Percentiles rank a stretch among this genome's conserved stretches.
phyloP scores from a whole-genome alignment of 2,113 vertebrate genomes.

The Dicrurus megarhynchus region DNA sequence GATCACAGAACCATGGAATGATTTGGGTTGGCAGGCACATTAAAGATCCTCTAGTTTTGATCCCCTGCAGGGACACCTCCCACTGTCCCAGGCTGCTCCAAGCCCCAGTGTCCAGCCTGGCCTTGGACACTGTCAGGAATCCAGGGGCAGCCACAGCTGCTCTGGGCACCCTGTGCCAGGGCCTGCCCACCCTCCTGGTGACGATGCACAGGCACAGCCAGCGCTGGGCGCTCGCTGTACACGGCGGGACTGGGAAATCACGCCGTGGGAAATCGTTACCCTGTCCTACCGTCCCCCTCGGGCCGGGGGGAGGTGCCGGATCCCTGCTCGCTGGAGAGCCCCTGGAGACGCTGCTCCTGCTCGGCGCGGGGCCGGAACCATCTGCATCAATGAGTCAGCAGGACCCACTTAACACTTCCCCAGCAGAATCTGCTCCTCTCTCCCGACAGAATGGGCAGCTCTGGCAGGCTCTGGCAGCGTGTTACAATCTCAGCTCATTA shows the following conservation, averaged over 20 bases:
- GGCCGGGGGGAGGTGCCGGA: fast-evolving
- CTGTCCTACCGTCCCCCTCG: not conserved
- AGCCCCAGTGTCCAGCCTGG: fast-evolving
- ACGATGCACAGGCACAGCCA: not conserved
- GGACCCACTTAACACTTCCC: slow-evolving; percentile 42
- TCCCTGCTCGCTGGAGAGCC: not conserved
- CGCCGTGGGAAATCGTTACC: fast-evolving
- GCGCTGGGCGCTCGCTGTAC: fast-evolving
- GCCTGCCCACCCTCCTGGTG: fast-evolving
- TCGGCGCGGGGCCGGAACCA: not conserved
- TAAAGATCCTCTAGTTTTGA: not conserved
- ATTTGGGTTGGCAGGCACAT: not conserved
- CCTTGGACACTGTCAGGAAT: not conserved
- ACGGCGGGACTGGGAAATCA: fast-evolving
- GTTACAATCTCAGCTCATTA: slow-evolving; percentile 40
- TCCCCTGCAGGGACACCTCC: not conserved
- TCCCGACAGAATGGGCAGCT: slow-evolving; percentile 13
- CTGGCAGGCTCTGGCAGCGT: slow-evolving; percentile 9
- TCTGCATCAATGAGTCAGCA: slow-evolving; percentile 52
- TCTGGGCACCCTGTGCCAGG: not conserved
- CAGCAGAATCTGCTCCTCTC: slow-evolving; percentile 28
- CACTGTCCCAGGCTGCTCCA: fast-evolving
- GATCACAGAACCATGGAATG: not conserved
- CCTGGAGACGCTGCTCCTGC: not conserved
- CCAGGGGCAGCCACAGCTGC: not conserved